Base-by-base conservation (phyloP, 2,113 vertebrate genomes). In the Dendropsophus ebraccatus region DNA sequence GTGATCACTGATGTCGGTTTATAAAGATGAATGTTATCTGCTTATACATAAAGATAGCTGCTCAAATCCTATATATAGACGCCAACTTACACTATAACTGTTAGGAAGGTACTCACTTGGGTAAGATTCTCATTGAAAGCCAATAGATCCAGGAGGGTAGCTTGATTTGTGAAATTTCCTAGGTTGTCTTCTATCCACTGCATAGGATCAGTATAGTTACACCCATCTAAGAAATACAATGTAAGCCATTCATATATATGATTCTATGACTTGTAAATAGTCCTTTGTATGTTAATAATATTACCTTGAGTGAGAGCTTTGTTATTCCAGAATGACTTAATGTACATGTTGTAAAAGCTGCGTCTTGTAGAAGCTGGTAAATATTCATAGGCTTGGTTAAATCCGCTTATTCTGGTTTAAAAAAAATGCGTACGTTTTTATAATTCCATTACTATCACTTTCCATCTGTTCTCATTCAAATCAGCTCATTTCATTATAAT, bases 261-360 rank as follows among this genome's bases (percentile, higher is more conserved):
- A 19, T 32, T 30, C 17, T 69, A 35, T 13, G 30, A 23, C 17
- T 23, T 32, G 19, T 70, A 1, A 2, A 9, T 19, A 69, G 14
- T 21, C 2, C 4, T 12, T 1, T 41, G 7, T 62, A 81, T 28
- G n/a, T 0, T 23, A 14, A 56, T 70, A 32, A 0, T n/a, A 78
- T 81, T 86, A 86, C 85, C 85, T 23, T 35, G 41, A 49, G 19
- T 2, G 7, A 47, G 50, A 50, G 37, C 77, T 50, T 70, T 81
- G 5, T 81, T 74, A 2, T 50, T 60, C 50, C 72, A 60, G 67
- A 86, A 81, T 25, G n/a, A 23, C 37, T 50, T 74, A 47, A 86
- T 86, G 41, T 74, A 86, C 32, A n/a, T 60, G 70, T 86, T 70
- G 52, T 86, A 86, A 41, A 86, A 28, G 35, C 6, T 73, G 19